Evolutionary conservation across 2,113 vertebrate species (phyloP).

Genomic region (Bombycilla garrulus): DNA sequence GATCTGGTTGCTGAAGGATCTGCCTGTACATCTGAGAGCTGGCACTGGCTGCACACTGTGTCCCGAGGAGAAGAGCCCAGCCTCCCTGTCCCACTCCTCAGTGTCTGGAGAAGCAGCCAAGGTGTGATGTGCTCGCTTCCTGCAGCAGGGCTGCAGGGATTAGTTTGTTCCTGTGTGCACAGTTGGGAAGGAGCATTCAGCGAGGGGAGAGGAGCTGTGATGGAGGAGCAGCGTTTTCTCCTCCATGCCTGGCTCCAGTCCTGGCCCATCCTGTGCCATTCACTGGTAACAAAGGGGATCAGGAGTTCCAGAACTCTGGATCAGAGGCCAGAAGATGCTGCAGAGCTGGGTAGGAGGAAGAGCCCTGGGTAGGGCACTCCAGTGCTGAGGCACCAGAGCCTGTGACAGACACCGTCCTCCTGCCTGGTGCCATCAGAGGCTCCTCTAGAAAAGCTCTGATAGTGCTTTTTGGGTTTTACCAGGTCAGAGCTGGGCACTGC

Average conservation of each 20-base stretch:
- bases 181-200: not conserved
- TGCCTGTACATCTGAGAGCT: not conserved
- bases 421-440: not conserved
- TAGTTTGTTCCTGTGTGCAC: not conserved
- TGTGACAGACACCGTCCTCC: not conserved
- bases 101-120: not conserved
- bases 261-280: not conserved
- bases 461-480: not conserved
- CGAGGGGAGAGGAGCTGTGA: not conserved
- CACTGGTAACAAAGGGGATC: rapidly evolving
- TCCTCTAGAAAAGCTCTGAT: not conserved
- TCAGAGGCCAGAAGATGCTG: not conserved
- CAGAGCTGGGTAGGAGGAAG: not conserved
- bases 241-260: not conserved
- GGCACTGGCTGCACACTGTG: not conserved
- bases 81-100: not conserved
- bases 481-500: not conserved
- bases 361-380: not conserved
- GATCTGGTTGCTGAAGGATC: not conserved
- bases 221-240: not conserved
- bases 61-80: not conserved
- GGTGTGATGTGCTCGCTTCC: not conserved
- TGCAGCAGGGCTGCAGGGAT: not conserved
- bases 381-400: not conserved
- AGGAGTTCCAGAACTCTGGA: rapidly evolving